These are phyloP conservation scores for Strix aluco DNA, from an alignment of 2,113 vertebrate species.

Conservation along the genomic window DNA sequence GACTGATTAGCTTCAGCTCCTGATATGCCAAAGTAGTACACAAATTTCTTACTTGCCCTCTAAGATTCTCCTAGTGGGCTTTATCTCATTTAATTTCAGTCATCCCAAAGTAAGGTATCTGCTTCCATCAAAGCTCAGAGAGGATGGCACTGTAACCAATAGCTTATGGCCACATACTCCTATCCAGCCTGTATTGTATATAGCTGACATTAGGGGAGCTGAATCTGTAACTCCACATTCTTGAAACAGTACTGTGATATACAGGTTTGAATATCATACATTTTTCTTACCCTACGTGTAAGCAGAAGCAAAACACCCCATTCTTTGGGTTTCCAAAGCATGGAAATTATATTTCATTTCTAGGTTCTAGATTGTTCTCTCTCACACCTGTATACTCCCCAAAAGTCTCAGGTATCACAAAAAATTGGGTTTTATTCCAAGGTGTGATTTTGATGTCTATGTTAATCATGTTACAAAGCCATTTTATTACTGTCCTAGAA, in stretches of 20 bases:
- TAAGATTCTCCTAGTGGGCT: not conserved
- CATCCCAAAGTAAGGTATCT: not conserved
- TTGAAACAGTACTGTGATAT: not conserved
- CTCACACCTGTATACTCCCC: not conserved
- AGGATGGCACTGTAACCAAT: not conserved
- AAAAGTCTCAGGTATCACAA: conserved; percentile 18
- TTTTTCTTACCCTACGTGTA: conserved; percentile 9
- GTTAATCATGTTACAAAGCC: conserved; percentile 54
- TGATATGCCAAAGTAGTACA: conserved; percentile 17
- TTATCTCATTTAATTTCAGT: not conserved
- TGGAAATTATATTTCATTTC: not conserved
- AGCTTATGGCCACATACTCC: not conserved
- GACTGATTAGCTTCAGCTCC: conserved; percentile 23
- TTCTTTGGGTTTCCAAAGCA: not conserved
- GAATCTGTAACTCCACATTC: not conserved
- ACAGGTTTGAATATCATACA: conserved; percentile 13
- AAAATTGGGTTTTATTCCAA: conserved; percentile 29
- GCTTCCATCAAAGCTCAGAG: not conserved
- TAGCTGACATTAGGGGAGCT: not conserved
- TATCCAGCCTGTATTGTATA: not conserved
- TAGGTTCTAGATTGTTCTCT: conserved; percentile 31
- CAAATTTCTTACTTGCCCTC: not conserved
- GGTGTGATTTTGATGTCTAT: conserved; percentile 49
- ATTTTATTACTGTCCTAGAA: conserved; percentile 59
- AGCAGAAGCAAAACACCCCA: conserved; percentile 4